These are phyloP conservation scores for Batillaria attramentaria DNA, from an alignment of 1,140 invertebrate species.

Conservation along the genomic window DNA sequence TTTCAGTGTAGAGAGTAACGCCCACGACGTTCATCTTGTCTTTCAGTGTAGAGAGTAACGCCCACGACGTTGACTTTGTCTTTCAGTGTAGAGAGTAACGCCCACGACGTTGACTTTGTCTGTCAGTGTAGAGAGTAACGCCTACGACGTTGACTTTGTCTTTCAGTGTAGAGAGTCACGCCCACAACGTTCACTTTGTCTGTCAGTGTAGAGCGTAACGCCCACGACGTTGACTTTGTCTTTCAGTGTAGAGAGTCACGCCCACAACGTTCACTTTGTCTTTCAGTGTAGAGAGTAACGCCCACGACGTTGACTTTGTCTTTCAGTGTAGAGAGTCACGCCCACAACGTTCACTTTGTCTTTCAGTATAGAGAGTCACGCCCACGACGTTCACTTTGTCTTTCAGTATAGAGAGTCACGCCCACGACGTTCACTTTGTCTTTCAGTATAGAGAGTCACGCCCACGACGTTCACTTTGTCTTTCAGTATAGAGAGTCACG, in stretches of 20 bases:
- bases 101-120: background rate
- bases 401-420: background rate
- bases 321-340: background rate
- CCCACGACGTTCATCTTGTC: background rate
- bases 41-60: background rate
- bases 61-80: background rate
- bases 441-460: background rate
- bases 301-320: background rate
- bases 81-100: background rate
- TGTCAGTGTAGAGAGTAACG: background rate
- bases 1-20: background rate
- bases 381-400: background rate
- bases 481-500: background rate
- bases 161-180: background rate
- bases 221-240: background rate
- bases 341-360: background rate
- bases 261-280: background rate
- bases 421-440: background rate
- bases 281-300: background rate
- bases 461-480: background rate
- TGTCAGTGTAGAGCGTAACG: background rate
- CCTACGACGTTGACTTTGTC: background rate
- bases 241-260: background rate
- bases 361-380: background rate
- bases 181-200: background rate